These are phyloP conservation scores for Montipora capricornis DNA, from an alignment of 64 coral and sea anemone species.

Conservation along the genomic window DNA sequence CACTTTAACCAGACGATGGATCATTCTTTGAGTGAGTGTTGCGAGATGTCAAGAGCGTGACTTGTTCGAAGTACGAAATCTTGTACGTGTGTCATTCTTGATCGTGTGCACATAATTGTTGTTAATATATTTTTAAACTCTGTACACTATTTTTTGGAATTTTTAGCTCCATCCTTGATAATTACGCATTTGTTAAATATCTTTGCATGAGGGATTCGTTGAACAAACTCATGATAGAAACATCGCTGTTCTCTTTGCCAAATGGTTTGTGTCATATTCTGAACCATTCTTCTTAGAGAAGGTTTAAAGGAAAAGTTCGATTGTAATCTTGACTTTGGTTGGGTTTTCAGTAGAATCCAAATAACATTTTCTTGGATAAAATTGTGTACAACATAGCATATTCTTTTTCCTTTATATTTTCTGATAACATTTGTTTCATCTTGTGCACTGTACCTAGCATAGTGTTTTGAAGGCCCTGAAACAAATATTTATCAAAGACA, in stretches of 20 bases:
- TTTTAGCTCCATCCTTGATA: not conserved
- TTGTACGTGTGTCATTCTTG: conserved; percentile 8
- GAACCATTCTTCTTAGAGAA: not conserved
- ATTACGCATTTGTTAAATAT: conserved; percentile 3
- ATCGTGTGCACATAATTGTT: not conserved
- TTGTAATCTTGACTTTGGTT: conserved; percentile 7
- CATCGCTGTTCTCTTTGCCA: conserved; percentile 8
- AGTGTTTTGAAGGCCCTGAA: not conserved
- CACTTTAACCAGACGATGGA: conserved; percentile 42
- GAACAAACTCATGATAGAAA: not conserved
- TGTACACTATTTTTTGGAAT: not conserved
- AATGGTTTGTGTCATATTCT: not conserved
- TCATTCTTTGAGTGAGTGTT: conserved; percentile 35
- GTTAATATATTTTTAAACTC: too few species aligned
- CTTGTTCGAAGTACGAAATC: conserved; percentile 33
- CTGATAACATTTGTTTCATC: conserved; percentile 11
- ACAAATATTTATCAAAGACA: conserved; percentile 46
- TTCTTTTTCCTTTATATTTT: not conserved
- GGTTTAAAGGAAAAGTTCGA: not conserved
- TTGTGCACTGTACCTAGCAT: conserved; percentile 27
- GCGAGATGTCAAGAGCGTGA: conserved; percentile 36
- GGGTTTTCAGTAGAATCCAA: conserved; percentile 8
- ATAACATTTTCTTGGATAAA: not conserved
- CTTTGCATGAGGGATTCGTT: conserved; percentile 10
- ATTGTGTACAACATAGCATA: conserved; percentile 16